These are phyloP conservation scores for Liolophura sinensis DNA, from an alignment of 1,140 invertebrate species.

Conservation along the genomic window DNA sequence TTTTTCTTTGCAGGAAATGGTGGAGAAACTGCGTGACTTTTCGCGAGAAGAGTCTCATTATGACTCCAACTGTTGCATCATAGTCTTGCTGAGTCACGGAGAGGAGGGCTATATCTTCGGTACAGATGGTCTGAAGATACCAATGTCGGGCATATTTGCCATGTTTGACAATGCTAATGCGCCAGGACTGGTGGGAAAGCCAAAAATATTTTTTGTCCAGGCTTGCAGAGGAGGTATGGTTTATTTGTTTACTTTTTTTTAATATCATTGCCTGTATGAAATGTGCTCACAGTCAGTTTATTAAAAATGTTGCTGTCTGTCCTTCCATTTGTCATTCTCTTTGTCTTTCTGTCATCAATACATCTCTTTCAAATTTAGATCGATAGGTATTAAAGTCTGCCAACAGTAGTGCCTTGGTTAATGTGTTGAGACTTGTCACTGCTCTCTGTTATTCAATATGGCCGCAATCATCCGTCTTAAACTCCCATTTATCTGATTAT, in stretches of 20 bases:
- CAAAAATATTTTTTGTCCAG: conserved; percentile 55
- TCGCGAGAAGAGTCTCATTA: conserved; percentile 28
- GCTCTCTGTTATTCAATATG: too few relatives aligned
- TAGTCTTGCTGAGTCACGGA: conserved; percentile 52
- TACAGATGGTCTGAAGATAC: conserved; percentile 46
- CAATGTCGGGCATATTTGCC: conserved; percentile 41
- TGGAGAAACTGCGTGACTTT: conserved; percentile 41
- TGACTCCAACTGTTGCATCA: conserved; percentile 34
- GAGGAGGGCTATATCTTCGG: conserved; percentile 51
- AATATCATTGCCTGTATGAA: conserved; percentile 3
- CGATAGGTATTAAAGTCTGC: too few relatives aligned
- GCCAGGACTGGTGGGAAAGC: conserved; percentile 42
- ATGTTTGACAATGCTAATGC: conserved; percentile 51
- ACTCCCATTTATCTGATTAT: too few relatives aligned
- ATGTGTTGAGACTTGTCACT: too few relatives aligned
- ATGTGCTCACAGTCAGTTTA: too few relatives aligned
- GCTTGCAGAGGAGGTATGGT: conserved; percentile 53
- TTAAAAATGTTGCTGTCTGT: too few relatives aligned
- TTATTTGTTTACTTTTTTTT: conserved; percentile 1
- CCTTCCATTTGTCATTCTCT: too few relatives aligned
- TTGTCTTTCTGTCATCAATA: too few relatives aligned
- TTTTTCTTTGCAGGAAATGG: conserved; percentile 38
- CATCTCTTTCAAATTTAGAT: too few relatives aligned
- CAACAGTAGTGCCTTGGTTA: too few relatives aligned
- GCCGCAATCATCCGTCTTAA: too few relatives aligned